Evolutionary conservation across 2,797 vertebrate species (phyloP), one percentile per base, ranked within the genome.

Genomic region (Vireo griseus): DNA sequence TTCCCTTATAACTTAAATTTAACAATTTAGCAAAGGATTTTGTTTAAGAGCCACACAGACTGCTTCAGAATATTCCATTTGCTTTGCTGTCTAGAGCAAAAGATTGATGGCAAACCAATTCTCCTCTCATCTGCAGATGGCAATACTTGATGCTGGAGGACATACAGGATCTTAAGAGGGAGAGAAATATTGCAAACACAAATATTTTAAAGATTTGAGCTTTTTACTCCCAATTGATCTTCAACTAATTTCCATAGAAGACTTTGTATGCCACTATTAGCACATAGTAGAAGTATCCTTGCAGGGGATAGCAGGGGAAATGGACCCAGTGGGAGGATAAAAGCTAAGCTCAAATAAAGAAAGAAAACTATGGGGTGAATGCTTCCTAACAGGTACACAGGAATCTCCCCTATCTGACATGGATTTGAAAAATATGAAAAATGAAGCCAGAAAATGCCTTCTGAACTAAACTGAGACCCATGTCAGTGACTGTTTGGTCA

Each of bases 381-480:
- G 79, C 72, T 80, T 94, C 74, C 71, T 68, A 58, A n/a, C 40
- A 94, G 35, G 37, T 90, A 94, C 67, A 66, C 8, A 21, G 58
- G 45, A 92, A 88, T 94, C 20, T 59, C 33, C 59, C 5, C 40
- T 55, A 54, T 82, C 66, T 83, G 84, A 75, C 29, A 83, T 7
- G 85, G 88, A 84, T 92, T 90, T 93, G 89, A 87, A 93, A 96
- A 96, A 90, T 2, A 88, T 65, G 79, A 68, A 87, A 63, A 92
- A 94, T 59, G 12, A 79, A 96, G 37, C 21, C 17, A 65, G 75
- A 3, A 96, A 95, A 92, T 68, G 33, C 85, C 86, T 92, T 88
- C 85, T 67, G 82, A 92, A 74, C 47, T 55, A 82, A 94, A 20
- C 20, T 85, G 65, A 94, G 45, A 67, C 37, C 15, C 51, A 14